Evolutionary conservation across 2,888 invertebrate species (phyloP).

Genomic region (Trichogramma dendrolimi): DNA sequence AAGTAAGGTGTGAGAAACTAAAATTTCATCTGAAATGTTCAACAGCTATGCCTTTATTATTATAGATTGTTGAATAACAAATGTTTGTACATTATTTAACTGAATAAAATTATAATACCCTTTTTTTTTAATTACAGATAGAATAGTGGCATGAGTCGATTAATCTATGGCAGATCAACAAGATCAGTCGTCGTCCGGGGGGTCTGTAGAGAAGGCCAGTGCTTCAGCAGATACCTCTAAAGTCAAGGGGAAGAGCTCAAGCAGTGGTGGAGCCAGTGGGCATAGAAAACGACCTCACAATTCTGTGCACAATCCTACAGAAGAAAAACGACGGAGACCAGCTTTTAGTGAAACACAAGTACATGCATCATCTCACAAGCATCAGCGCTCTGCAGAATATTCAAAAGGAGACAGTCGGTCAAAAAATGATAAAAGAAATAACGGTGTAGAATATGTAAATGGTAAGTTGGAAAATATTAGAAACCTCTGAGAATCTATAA

Average conservation of each 20-base stretch:
- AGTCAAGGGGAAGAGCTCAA: slow-evolving; percentile 45
- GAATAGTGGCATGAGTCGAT: slow-evolving; percentile 54
- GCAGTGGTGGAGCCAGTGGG: slow-evolving; percentile 37
- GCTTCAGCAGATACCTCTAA: slow-evolving; percentile 53
- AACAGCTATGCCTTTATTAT: too few relatives aligned
- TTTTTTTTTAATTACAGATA: slow-evolving; percentile 40
- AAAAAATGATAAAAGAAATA: slow-evolving; percentile 45
- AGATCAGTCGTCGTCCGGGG: slow-evolving; percentile 53
- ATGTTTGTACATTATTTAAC: neutral
- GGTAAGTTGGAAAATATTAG: slow-evolving; percentile 34
- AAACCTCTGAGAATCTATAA: too few relatives aligned
- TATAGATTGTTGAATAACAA: neutral
- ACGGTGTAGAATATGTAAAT: slow-evolving; percentile 48
- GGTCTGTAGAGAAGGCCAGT: slow-evolving; percentile 53
- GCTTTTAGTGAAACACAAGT: slow-evolving; percentile 40
- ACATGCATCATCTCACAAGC: slow-evolving; percentile 35
- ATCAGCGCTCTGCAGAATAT: slow-evolving; percentile 40
- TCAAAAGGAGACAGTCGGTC: slow-evolving; percentile 42
- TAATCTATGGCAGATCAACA: slow-evolving; percentile 55
- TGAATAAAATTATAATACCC: neutral
- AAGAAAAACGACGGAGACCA: slow-evolving; percentile 48
- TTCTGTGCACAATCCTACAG: slow-evolving; percentile 40
- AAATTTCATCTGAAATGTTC: too few relatives aligned
- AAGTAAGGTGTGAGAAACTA: too few relatives aligned
- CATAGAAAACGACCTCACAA: slow-evolving; percentile 49